phyloP scores from a whole-genome alignment of 2,113 vertebrate species.

The Ramphastos sulfuratus region DNA sequence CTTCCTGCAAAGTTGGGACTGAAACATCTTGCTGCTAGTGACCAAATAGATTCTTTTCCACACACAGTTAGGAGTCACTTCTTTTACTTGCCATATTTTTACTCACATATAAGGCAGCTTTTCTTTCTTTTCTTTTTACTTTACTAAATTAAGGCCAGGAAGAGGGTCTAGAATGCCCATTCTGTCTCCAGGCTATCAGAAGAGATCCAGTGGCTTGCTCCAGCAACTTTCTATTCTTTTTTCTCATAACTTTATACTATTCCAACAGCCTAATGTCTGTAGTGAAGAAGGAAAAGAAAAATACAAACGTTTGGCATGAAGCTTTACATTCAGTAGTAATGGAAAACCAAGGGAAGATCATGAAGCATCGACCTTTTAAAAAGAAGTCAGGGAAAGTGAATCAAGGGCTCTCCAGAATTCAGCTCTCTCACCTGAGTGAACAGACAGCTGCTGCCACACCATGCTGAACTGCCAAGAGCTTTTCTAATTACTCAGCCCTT shows the following conservation, averaged over 20 bases:
- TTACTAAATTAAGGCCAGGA: neutral
- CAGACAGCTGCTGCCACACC: slow-evolving; percentile 38
- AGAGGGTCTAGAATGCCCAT: neutral
- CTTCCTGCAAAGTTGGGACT: neutral
- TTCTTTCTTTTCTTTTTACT: neutral
- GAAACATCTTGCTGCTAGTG: neutral
- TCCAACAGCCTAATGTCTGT: neutral
- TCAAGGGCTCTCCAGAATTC: slow-evolving; percentile 35
- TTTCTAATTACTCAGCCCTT: slow-evolving; percentile 52
- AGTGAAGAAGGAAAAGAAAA: neutral
- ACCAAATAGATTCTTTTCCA: neutral
- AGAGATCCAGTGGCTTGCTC: neutral
- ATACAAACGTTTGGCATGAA: neutral
- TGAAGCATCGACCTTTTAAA: neutral
- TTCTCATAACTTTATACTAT: neutral
- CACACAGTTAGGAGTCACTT: neutral
- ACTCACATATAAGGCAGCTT: neutral
- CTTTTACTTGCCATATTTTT: neutral
- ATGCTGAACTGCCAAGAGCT: neutral
- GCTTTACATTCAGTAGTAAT: neutral
- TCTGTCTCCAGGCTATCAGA: neutral
- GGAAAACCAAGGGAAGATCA: neutral
- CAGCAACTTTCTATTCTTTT: neutral
- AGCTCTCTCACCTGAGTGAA: slow-evolving; percentile 40
- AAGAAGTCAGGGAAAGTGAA: neutral